Conservation (phyloP, 2,888 invertebrate genomes). For the Cybosia mesomella region DNA sequence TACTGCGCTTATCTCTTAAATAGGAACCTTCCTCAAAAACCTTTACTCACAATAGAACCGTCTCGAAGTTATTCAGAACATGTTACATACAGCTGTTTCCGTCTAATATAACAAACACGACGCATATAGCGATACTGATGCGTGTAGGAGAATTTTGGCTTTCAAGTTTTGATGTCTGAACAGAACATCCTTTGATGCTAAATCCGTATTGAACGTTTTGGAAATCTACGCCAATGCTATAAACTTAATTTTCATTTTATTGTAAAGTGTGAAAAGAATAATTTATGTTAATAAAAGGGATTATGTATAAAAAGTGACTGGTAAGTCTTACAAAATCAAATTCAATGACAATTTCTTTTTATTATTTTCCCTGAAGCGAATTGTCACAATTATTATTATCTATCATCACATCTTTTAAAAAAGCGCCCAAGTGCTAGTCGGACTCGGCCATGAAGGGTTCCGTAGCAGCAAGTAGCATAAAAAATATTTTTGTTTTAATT, state of each 20-base stretch:
- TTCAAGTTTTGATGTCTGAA: constrained; percentile 37
- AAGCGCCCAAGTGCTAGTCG: no score
- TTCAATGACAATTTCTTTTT: no score
- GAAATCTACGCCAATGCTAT: constrained; percentile 31
- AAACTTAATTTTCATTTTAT: neutral
- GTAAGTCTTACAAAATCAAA: neutral
- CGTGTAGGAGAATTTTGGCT: constrained; percentile 42
- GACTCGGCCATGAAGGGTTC: no score
- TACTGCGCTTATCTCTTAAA: constrained; percentile 47
- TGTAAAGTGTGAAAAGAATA: neutral
- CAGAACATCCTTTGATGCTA: constrained; percentile 47
- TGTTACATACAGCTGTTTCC: constrained; percentile 50
- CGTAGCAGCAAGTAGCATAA: no score
- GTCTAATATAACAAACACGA: constrained; percentile 32
- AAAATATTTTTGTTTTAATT: no score
- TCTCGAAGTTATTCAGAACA: constrained; percentile 47
- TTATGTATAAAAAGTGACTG: neutral
- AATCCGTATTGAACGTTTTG: constrained; percentile 33
- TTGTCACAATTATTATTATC: no score
- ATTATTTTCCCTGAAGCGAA: no score
- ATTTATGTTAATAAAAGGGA: no score
- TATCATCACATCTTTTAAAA: no score
- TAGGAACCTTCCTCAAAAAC: constrained; percentile 48
- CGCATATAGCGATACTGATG: constrained; percentile 37
- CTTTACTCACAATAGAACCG: constrained; percentile 37